These are phyloP conservation scores for Montipora capricornis DNA, from an alignment of 64 coral and sea anemone species.

Conservation along the genomic window DNA sequence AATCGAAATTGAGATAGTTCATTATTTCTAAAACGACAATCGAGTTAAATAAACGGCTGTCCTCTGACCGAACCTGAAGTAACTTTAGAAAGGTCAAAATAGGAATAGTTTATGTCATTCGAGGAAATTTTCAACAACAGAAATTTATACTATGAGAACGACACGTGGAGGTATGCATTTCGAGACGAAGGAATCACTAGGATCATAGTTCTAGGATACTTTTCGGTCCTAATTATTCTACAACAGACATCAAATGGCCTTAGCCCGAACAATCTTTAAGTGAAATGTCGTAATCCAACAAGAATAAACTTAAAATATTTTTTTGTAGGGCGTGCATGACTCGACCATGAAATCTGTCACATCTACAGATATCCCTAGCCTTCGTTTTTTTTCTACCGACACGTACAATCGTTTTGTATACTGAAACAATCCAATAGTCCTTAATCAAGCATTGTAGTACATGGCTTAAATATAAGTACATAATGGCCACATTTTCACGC, in stretches of 20 bases:
- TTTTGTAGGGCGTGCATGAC: too few relatives aligned
- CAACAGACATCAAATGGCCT: not conserved
- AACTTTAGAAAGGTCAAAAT: not conserved
- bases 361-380: too few relatives aligned
- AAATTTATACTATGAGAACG: not conserved
- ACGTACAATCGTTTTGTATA: not conserved
- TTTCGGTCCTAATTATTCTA: not conserved
- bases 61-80: not conserved
- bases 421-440: too few relatives aligned
- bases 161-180: not conserved
- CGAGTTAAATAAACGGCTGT: not conserved
- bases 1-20: too few relatives aligned
- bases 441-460: too few relatives aligned
- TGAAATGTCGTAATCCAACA: not conserved
- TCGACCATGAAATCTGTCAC: too few relatives aligned
- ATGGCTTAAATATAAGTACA: too few relatives aligned
- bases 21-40: not conserved
- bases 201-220: too few relatives aligned
- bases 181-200: not conserved
- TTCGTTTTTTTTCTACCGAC: not conserved
- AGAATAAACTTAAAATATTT: not conserved
- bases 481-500: too few relatives aligned
- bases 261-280: not conserved
- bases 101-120: not conserved
- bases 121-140: not conserved